A percentile compares a stretch with the other conserved stretches of the same genome.
Conservation (phyloP, 2,888 invertebrate genomes). For the Nysson spinosus region DNA sequence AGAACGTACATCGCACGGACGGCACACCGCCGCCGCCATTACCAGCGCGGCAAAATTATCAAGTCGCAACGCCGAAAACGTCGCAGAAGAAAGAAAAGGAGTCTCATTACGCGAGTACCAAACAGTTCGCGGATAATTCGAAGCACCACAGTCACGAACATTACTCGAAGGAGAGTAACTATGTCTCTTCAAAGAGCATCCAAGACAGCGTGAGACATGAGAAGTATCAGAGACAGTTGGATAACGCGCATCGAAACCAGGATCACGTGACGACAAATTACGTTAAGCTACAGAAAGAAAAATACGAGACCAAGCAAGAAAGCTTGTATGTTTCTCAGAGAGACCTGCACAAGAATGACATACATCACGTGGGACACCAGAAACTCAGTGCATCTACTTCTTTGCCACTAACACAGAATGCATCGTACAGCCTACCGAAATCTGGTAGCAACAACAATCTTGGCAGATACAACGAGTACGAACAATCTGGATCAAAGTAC, state of each 20-base stretch:
- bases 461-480: conserved; percentile 68
- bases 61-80: conserved; percentile 59
- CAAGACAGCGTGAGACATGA: conserved; percentile 70
- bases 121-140: conserved; percentile 62
- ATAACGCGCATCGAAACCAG: conserved; percentile 68
- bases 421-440: conserved; percentile 70
- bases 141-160: conserved; percentile 70
- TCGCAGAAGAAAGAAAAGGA: conserved; percentile 70
- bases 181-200: conserved; percentile 68
- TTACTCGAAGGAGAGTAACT: conserved; percentile 70
- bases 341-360: conserved; percentile 64
- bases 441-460: conserved; percentile 70
- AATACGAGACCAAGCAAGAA: conserved; percentile 73
- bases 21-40: conserved; percentile 80
- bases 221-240: conserved; percentile 75
- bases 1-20: conserved; percentile 68
- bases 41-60: conserved; percentile 77
- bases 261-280: conserved; percentile 66
- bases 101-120: conserved; percentile 65
- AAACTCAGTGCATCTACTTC: conserved; percentile 75
- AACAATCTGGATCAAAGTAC: conserved; percentile 59
- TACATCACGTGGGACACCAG: conserved; percentile 64
- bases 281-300: conserved; percentile 73
- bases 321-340: conserved; percentile 71
- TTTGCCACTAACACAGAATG: conserved; percentile 71